A percentile compares a stretch with the other conserved stretches of the same genome.
phyloP scores from a whole-genome alignment of 2,113 vertebrate genomes.

The Daubentonia madagascariensis region DNA sequence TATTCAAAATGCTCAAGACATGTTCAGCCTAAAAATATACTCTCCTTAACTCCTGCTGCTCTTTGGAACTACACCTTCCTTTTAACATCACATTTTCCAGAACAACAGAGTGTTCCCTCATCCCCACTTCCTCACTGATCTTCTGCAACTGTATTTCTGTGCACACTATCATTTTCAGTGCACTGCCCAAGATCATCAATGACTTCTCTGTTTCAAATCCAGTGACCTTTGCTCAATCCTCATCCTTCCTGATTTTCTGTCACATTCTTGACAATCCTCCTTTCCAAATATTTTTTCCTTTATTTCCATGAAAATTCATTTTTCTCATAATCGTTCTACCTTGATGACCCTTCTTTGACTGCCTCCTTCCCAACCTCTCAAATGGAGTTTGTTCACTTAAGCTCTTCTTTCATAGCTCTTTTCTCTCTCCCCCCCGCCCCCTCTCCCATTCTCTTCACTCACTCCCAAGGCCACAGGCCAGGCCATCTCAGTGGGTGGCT shows the following conservation, averaged over 20 bases:
- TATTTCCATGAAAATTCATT: neutral
- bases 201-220: neutral
- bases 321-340: neutral
- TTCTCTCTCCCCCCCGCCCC: neutral
- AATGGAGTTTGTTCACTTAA: neutral
- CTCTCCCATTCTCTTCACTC: neutral
- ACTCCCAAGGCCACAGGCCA: neutral
- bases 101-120: neutral
- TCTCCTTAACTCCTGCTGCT: neutral
- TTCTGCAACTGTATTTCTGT: neutral
- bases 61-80: neutral
- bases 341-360: neutral
- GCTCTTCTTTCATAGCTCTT: neutral
- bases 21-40: neutral
- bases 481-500: neutral
- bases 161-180: neutral
- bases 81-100: neutral
- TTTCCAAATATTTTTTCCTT: conserved; percentile 31
- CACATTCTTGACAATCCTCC: neutral
- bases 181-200: neutral
- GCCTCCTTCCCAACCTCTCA: neutral
- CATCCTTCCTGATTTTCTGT: conserved; percentile 6
- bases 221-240: neutral
- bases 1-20: neutral
- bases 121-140: neutral